A percentile compares a stretch with the other conserved stretches of the same genome.
phyloP scores from a whole-genome alignment of 2,113 vertebrate species.

The Montifringilla adamsi region DNA sequence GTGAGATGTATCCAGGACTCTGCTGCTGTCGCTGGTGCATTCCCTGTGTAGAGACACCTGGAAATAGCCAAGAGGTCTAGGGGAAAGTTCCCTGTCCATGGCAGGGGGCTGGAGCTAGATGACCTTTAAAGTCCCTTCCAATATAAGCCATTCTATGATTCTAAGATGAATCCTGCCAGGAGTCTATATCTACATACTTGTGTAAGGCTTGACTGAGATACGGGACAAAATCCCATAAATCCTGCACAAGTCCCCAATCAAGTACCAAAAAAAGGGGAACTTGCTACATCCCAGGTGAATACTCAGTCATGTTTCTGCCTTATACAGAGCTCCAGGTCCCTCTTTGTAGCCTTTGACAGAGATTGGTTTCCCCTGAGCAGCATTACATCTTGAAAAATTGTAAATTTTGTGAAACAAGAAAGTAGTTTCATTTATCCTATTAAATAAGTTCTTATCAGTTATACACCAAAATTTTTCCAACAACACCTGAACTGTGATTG shows the following conservation, averaged over 20 bases:
- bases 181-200: rapidly evolving
- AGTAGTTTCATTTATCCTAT: neutral
- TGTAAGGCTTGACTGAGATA: neutral
- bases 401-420: neutral
- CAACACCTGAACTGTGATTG: neutral
- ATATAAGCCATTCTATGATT: neutral
- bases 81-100: neutral
- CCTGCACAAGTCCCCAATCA: neutral
- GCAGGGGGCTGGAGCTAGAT: neutral
- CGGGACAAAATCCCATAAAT: rapidly evolving
- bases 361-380: neutral
- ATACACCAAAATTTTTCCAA: neutral
- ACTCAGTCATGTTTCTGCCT: neutral
- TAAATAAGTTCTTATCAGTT: neutral
- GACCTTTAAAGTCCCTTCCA: neutral
- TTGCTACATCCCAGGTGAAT: neutral
- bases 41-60: neutral
- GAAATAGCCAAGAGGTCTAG: neutral
- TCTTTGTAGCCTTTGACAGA: neutral
- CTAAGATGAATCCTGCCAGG: neutral
- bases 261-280: neutral
- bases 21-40: neutral
- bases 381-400: neutral
- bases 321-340: neutral
- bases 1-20: rapidly evolving